Evolutionary conservation across 2,113 vertebrate species (phyloP).

Genomic region (Nothobranchius kuhntae): DNA sequence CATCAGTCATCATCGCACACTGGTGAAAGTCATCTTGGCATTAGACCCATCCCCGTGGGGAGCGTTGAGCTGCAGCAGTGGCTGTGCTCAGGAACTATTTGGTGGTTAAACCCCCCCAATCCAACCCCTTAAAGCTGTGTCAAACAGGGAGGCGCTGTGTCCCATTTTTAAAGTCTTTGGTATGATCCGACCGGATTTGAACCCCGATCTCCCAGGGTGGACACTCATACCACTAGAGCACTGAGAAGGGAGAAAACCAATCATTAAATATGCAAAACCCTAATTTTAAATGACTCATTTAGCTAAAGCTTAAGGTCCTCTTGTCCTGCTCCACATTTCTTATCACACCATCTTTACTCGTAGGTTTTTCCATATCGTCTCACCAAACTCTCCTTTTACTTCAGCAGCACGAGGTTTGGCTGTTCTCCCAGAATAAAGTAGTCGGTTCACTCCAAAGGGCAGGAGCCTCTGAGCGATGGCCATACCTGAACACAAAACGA

Average conservation of each 20-base stretch:
- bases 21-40: no score
- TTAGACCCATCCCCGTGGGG: no score
- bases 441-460: slow-evolving; percentile 81
- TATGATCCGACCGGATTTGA: no score
- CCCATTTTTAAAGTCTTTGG: no score
- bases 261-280: not conserved
- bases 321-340: not conserved
- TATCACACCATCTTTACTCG: not conserved
- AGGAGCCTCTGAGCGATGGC: slow-evolving; percentile 79
- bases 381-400: slow-evolving; percentile 82
- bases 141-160: no score
- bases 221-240: no score
- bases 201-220: no score
- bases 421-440: slow-evolving; percentile 80
- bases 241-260: not conserved
- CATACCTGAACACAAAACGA: slow-evolving; percentile 70
- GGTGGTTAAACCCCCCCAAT: no score
- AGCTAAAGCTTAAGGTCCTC: not conserved
- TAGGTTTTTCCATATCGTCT: slow-evolving; percentile 33
- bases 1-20: no score
- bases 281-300: not conserved
- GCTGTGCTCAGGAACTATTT: no score
- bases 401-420: slow-evolving; percentile 71
- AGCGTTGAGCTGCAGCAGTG: no score
- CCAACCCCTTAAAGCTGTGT: no score